Conservation (phyloP, 92 coral and sea anemone species). For the Paramuricea clavata region DNA sequence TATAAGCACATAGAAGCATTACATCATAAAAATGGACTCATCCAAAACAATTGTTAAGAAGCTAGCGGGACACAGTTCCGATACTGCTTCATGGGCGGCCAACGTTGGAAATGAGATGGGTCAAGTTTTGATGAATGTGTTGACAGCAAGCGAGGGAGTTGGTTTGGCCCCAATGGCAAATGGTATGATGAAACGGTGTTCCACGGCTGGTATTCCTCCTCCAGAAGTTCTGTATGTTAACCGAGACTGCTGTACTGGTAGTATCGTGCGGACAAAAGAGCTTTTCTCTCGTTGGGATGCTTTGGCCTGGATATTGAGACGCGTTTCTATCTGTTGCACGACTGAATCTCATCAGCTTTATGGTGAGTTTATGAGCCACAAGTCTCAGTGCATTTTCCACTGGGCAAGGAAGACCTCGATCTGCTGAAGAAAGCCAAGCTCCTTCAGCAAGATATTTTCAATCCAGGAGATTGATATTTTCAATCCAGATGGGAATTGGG, state of each 20-base stretch:
- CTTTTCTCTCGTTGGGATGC: conserved; percentile 35
- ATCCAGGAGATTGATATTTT: conserved; percentile 57
- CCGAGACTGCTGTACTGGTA: conserved; percentile 49
- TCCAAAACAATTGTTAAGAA: background rate
- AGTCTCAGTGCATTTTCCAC: conserved; percentile 67
- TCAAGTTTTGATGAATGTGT: conserved; percentile 43
- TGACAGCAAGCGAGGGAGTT: conserved; percentile 49
- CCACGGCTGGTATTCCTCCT: conserved; percentile 25
- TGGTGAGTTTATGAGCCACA: conserved; percentile 52
- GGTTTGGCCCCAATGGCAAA: conserved; percentile 37
- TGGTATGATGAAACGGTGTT: conserved; percentile 29
- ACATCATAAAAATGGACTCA: background rate
- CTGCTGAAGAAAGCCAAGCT: conserved; percentile 38
- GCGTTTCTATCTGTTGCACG: conserved; percentile 68
- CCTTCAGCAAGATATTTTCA: background rate
- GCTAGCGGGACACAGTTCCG: too few species aligned
- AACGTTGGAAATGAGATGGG: conserved; percentile 55
- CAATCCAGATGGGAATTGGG: conserved; percentile 57
- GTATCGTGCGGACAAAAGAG: background rate
- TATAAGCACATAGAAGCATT: too few species aligned
- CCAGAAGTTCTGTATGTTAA: conserved; percentile 40
- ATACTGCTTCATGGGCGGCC: too few species aligned
- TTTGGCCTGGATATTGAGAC: conserved; percentile 51
- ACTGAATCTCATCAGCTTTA: conserved; percentile 74
- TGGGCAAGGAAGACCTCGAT: conserved; percentile 57